Evolutionary conservation across 2,797 vertebrate genomes (phyloP).

Genomic region (Rhinella marina): DNA sequence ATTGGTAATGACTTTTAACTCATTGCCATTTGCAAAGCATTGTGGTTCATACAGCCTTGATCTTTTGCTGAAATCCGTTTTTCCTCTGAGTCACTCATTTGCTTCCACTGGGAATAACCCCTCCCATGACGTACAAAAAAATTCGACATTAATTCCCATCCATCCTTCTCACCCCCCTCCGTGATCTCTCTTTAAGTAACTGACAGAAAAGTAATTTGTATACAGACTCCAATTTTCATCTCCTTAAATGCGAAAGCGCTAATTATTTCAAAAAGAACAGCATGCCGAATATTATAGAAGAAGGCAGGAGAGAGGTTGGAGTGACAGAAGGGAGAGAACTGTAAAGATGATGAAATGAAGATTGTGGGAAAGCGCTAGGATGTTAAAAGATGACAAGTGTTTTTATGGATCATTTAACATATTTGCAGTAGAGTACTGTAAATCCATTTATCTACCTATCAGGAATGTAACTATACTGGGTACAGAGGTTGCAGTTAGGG

Average conservation of each 20-base stretch:
- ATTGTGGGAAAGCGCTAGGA: background rate
- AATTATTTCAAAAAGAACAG: conserved; percentile 76
- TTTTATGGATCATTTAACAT: background rate
- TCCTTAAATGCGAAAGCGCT: conserved; percentile 71
- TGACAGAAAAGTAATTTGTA: conserved; percentile 55
- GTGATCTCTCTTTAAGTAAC: conserved; percentile 46
- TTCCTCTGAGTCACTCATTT: conserved; percentile 5
- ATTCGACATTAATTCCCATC: conserved; percentile 30
- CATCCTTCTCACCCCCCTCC: conserved; percentile 38
- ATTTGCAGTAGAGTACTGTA: background rate
- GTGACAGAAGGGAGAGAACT: conserved; percentile 24
- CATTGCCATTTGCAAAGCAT: background rate
- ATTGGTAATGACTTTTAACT: background rate
- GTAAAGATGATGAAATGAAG: background rate
- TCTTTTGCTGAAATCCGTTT: conserved; percentile 1
- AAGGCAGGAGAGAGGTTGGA: conserved; percentile 51
- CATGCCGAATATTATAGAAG: conserved; percentile 71
- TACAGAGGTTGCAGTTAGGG: background rate
- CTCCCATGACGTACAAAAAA: conserved; percentile 19
- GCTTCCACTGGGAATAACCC: conserved; percentile 32
- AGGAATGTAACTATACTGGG: background rate
- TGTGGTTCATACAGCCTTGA: background rate
- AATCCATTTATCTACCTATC: background rate
- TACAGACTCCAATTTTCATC: conserved; percentile 71
- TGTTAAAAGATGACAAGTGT: background rate